phyloP scores from a whole-genome alignment of 2,797 vertebrate genomes.

The Neosilurus mollespiculum region DNA sequence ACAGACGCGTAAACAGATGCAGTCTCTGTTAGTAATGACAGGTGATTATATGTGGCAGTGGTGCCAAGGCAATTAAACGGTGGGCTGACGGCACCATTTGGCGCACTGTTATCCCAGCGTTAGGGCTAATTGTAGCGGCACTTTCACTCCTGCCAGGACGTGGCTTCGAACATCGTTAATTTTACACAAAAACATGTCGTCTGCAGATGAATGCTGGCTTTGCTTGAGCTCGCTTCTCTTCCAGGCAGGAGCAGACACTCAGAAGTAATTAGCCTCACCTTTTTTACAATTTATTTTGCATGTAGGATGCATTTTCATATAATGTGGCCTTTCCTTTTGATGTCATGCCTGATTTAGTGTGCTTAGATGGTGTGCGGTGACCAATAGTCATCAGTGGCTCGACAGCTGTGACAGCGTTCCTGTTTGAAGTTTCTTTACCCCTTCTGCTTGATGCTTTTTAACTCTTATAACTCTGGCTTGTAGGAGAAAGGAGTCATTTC shows the following conservation, averaged over 20 bases:
- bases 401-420: conserved; percentile 33
- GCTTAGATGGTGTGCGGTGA: conserved; percentile 9
- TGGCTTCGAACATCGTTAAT: conserved; percentile 68
- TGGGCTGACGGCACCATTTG: conserved; percentile 85
- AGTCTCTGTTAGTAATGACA: conserved; percentile 84
- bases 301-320: conserved; percentile 8
- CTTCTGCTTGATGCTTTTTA: conserved; percentile 12
- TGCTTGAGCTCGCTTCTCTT: conserved; percentile 43
- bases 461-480: neutral
- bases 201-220: conserved; percentile 60
- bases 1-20: conserved; percentile 90
- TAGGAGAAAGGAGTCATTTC: neutral
- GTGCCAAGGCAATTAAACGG: conserved; percentile 87
- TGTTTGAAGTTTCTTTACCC: conserved; percentile 13
- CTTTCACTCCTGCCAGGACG: conserved; percentile 70
- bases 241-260: conserved; percentile 40
- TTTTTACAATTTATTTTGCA: neutral
- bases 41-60: conserved; percentile 86
- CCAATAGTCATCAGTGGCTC: conserved; percentile 18
- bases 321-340: conserved; percentile 5
- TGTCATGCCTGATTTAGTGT: conserved; percentile 21
- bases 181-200: conserved; percentile 62
- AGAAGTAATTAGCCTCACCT: conserved; percentile 49
- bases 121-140: conserved; percentile 74
- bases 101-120: conserved; percentile 76